Evolutionary conservation across 2,113 vertebrate genomes (phyloP).

Genomic region (Delphinapterus leucas): DNA sequence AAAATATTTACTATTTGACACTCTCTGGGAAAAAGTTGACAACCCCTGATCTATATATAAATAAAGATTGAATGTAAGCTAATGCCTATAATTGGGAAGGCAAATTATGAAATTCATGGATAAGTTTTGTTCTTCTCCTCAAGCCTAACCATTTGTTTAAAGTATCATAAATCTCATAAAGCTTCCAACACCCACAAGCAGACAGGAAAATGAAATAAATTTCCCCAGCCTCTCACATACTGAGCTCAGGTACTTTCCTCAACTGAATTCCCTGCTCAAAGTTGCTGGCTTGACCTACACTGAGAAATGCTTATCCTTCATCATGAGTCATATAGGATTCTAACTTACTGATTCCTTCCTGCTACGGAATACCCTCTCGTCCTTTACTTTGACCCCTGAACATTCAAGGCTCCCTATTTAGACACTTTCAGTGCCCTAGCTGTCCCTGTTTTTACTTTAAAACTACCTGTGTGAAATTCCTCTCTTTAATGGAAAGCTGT

Average conservation of each 20-base stretch:
- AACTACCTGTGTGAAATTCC: background rate
- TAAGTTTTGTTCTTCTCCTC: background rate
- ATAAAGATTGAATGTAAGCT: background rate
- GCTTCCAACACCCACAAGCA: background rate
- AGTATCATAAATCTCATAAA: background rate
- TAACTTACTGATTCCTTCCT: background rate
- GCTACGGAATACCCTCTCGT: background rate
- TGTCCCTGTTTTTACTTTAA: background rate
- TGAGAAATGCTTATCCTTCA: background rate
- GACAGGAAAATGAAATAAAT: background rate
- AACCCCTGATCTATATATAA: background rate
- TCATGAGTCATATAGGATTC: background rate
- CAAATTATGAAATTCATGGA: background rate
- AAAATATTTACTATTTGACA: background rate
- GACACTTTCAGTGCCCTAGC: background rate
- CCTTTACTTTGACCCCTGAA: background rate
- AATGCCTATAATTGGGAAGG: background rate
- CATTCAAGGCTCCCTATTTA: background rate
- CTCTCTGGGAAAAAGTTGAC: background rate
- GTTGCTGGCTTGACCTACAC: background rate
- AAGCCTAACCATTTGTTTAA: background rate
- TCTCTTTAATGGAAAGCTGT: background rate
- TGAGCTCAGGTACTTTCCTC: background rate
- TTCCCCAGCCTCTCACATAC: background rate
- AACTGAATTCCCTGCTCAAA: background rate